Percentiles rank a stretch among this genome's conserved stretches.
These are phyloP conservation scores for Polypterus senegalus DNA, from an alignment of 2,113 vertebrate species.

Conservation along the genomic window DNA sequence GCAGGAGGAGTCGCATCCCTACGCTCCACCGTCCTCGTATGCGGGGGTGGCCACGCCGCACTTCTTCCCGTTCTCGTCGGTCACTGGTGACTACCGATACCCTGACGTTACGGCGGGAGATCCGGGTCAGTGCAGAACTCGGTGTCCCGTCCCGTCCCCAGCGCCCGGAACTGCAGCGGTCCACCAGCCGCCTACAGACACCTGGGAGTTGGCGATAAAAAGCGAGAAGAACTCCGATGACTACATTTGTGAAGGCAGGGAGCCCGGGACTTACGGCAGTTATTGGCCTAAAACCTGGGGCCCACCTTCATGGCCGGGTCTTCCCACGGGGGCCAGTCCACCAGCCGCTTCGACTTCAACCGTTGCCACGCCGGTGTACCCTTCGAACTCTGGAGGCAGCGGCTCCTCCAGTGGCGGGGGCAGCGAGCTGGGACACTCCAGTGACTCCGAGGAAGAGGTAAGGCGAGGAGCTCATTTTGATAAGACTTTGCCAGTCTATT, in stretches of 20 bases:
- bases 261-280: constrained; percentile 32
- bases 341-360: no score
- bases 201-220: constrained; percentile 44
- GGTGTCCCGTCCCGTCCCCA: constrained; percentile 47
- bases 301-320: constrained; percentile 49
- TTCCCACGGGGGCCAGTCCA: no score
- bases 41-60: constrained; percentile 24
- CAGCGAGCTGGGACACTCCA: constrained; percentile 44
- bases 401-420: constrained; percentile 56
- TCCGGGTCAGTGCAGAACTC: constrained; percentile 31
- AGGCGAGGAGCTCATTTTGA: constrained; percentile 8
- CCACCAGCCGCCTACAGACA: constrained; percentile 34
- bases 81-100: constrained; percentile 31
- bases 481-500: no score
- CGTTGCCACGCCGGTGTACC: constrained; percentile 22
- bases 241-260: constrained; percentile 32
- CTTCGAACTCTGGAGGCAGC: constrained; percentile 38
- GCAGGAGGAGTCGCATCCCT: constrained; percentile 32
- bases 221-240: constrained; percentile 36
- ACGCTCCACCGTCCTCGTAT: constrained; percentile 20
- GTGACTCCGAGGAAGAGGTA: constrained; percentile 65
- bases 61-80: constrained; percentile 45
- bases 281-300: constrained; percentile 52
- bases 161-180: constrained; percentile 25
- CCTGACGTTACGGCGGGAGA: constrained; percentile 28